A percentile compares a stretch with the other conserved stretches of the same genome.
phyloP scores from a whole-genome alignment of 2,888 invertebrate species.

The Noctua janthina region DNA sequence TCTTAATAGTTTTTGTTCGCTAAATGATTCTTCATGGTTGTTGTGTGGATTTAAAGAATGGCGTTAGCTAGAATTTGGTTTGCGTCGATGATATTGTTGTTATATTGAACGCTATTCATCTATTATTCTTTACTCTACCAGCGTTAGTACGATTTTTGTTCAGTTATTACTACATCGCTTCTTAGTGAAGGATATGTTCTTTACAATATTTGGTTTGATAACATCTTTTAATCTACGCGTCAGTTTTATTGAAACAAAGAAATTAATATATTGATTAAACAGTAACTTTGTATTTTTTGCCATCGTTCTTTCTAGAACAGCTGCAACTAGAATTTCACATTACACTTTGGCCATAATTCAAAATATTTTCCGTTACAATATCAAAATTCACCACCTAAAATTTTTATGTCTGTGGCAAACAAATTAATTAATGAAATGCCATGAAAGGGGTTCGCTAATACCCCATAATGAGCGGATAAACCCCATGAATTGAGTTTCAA shows the following conservation, averaged over 20 bases:
- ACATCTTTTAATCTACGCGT: background rate
- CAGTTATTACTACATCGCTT: background rate
- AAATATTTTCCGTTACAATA: background rate
- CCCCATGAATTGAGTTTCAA: constrained; percentile 39
- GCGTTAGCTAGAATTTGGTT: constrained; percentile 18
- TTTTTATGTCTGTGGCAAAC: constrained; percentile 14
- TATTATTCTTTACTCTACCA: background rate
- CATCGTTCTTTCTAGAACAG: background rate
- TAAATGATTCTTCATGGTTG: constrained; percentile 59
- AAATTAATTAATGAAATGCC: constrained; percentile 44
- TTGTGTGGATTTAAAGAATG: constrained; percentile 54
- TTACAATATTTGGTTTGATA: background rate
- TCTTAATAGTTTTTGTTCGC: constrained; percentile 30
- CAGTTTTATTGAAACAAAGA: background rate
- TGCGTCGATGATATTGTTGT: background rate
- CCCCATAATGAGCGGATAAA: constrained; percentile 54
- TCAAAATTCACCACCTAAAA: constrained; percentile 3
- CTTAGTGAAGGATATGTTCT: background rate
- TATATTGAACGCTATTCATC: no score
- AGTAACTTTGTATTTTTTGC: background rate
- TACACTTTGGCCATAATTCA: background rate
- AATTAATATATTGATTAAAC: background rate
- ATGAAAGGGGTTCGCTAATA: constrained; percentile 39
- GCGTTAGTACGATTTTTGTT: background rate
- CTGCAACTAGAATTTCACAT: background rate